A percentile compares a stretch with the other conserved stretches of the same genome.
These are phyloP conservation scores for Sogatella furcifera DNA, from an alignment of 1,140 invertebrate species.

Conservation along the genomic window DNA sequence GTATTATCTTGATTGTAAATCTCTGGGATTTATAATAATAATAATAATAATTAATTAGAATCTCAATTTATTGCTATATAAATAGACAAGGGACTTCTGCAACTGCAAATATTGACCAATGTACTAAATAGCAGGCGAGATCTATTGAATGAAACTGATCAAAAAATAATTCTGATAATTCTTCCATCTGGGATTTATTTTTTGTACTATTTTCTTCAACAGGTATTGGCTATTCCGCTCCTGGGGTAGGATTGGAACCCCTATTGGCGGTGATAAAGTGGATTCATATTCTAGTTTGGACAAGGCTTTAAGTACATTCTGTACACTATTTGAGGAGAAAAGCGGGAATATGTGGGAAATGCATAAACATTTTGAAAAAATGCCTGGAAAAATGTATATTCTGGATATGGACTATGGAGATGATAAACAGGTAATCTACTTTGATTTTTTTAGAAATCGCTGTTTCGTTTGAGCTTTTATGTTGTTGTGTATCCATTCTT, in stretches of 20 bases:
- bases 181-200: not conserved
- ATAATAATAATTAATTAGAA: too few species aligned
- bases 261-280: constrained; percentile 71
- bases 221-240: constrained; percentile 77
- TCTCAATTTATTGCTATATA: too few species aligned
- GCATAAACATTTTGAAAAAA: constrained; percentile 62
- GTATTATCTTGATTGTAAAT: too few species aligned
- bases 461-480: too few species aligned
- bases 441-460: too few species aligned
- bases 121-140: too few species aligned
- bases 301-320: constrained; percentile 55
- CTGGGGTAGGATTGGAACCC: constrained; percentile 95
- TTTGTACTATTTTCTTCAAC: constrained; percentile 12
- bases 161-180: too few species aligned
- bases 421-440: constrained; percentile 18
- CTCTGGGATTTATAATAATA: too few species aligned
- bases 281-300: constrained; percentile 43
- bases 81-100: too few species aligned
- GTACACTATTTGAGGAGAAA: constrained; percentile 66
- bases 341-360: constrained; percentile 70
- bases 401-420: constrained; percentile 84
- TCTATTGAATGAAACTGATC: too few species aligned
- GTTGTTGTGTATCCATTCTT: too few species aligned
- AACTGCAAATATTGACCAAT: too few species aligned
- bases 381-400: constrained; percentile 72